Percentiles rank a stretch among this genome's conserved stretches.
These are phyloP conservation scores for Recurvirostra avosetta DNA, from an alignment of 2,113 vertebrate species.

Conservation along the genomic window DNA sequence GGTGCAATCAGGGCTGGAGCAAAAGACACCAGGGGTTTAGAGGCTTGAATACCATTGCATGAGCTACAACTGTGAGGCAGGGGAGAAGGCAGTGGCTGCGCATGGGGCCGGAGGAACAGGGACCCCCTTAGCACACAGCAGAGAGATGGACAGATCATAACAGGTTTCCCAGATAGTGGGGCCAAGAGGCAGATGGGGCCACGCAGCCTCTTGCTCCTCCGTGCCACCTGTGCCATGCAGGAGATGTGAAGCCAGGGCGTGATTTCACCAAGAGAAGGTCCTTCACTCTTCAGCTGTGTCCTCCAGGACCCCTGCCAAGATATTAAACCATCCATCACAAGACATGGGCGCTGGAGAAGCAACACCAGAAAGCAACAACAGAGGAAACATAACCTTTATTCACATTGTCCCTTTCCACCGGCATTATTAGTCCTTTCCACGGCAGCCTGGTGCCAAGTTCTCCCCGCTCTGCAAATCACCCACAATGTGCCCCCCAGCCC, in stretches of 20 bases:
- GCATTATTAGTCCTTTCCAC: neutral
- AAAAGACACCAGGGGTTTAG: neutral
- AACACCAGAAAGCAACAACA: neutral
- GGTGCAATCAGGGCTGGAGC: accelerated
- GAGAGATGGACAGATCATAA: neutral
- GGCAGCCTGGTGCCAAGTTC: neutral
- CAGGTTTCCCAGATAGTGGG: neutral
- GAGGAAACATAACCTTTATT: neutral
- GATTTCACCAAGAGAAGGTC: neutral
- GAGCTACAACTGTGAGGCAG: neutral
- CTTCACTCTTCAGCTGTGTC: neutral
- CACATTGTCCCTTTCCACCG: neutral
- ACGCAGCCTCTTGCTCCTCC: neutral
- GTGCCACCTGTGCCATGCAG: accelerated
- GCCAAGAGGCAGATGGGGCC: no score
- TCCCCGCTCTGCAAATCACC: neutral
- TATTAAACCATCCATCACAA: neutral
- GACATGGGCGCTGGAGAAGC: neutral
- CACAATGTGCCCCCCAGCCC: neutral
- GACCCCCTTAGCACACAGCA: no score
- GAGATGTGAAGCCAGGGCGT: neutral
- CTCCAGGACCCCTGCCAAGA: neutral
- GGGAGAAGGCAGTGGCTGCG: neutral
- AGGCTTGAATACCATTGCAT: neutral
- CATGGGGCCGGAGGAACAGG: accelerated